Evolutionary conservation across 2,797 vertebrate genomes (phyloP).

Genomic region (Oceanodroma leucorhoa): DNA sequence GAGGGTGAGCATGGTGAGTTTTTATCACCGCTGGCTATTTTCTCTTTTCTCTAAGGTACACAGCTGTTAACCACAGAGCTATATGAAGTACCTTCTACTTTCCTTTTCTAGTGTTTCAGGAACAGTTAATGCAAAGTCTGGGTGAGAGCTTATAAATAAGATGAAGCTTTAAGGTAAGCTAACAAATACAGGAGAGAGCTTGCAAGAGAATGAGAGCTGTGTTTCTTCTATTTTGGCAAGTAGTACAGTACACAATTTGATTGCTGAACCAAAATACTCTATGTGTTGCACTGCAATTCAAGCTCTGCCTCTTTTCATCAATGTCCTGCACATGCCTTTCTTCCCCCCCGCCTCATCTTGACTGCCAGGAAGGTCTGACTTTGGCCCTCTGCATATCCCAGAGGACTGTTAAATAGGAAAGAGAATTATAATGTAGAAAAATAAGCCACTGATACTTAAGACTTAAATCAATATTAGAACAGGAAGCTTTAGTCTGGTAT

Average conservation of each 20-base stretch:
- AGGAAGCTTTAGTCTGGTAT: constrained; percentile 19
- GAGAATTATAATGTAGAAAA: constrained; percentile 12
- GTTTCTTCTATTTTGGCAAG: constrained; percentile 4
- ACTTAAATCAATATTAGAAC: constrained; percentile 35
- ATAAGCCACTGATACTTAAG: background rate
- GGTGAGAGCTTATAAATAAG: background rate
- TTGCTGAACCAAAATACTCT: constrained; percentile 1
- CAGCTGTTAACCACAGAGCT: background rate
- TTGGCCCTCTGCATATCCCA: background rate
- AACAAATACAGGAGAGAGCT: background rate
- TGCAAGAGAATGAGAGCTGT: background rate
- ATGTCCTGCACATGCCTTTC: background rate
- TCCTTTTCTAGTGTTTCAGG: background rate
- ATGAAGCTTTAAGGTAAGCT: constrained; percentile 5
- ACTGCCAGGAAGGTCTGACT: background rate
- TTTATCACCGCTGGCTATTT: background rate
- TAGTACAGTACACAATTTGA: background rate
- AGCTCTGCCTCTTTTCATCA: background rate
- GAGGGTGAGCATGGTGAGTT: background rate
- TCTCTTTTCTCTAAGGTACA: background rate
- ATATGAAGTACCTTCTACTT: background rate
- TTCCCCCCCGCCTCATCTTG: background rate
- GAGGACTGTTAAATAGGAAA: background rate
- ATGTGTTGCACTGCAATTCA: background rate
- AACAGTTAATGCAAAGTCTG: background rate